Conservation (phyloP, 2,888 invertebrate species). For the Drosophila peninsularis region DNA sequence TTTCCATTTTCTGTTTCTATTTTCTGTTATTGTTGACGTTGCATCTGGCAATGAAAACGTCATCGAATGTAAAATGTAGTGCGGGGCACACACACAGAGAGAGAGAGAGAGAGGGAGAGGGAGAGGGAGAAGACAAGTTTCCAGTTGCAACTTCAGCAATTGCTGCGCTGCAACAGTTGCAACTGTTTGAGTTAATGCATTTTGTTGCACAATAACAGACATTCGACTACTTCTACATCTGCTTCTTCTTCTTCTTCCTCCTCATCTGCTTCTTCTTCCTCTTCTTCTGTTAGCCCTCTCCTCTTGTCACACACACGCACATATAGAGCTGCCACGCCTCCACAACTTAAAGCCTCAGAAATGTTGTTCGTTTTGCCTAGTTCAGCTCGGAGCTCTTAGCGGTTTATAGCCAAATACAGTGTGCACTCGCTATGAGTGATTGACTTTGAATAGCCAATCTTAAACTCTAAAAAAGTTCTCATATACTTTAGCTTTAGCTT, state of each 20-base stretch:
- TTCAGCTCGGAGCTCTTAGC: background rate
- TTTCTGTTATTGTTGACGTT: constrained; percentile 74
- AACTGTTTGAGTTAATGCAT: constrained; percentile 67
- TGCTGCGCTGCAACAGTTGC: constrained; percentile 29
- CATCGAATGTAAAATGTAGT: constrained; percentile 75
- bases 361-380: background rate
- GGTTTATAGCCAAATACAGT: background rate
- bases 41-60: constrained; percentile 77
- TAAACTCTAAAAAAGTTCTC: too few relatives aligned
- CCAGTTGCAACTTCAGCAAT: constrained; percentile 33
- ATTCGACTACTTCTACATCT: constrained; percentile 26
- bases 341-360: background rate
- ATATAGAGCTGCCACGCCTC: background rate
- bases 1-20: constrained; percentile 41
- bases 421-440: background rate
- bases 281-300: constrained; percentile 4
- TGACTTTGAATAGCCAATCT: too few relatives aligned
- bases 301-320: constrained; percentile 7
- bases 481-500: too few relatives aligned
- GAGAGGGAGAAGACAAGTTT: constrained; percentile 8
- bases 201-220: constrained; percentile 54
- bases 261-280: constrained; percentile 15
- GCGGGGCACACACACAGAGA: constrained; percentile 44
- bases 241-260: constrained; percentile 23
- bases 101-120: background rate